Base-by-base conservation (phyloP, 2,888 invertebrate species). In the Plusia festucae region DNA sequence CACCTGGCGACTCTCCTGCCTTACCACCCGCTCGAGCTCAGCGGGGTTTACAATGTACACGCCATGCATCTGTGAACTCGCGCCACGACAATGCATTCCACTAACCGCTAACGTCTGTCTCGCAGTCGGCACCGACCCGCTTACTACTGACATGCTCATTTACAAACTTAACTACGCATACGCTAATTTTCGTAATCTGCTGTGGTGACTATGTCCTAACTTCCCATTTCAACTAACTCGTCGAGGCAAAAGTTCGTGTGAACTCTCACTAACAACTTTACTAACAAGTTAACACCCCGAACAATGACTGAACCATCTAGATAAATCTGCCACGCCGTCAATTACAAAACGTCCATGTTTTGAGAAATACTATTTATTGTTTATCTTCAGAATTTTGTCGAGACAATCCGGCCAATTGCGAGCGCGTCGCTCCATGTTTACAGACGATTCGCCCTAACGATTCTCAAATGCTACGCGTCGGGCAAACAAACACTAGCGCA, bases 1-100 rank as follows among this genome's bases (percentile, higher is more conserved):
- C 96, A 95, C 95, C 89, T 95, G 93, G 95, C 95, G 87, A 96
- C 96, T 91, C 94, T 96, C 87, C 95, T 96, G 91, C 96, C 95
- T 93, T 96, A 96, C 95, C 96, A 93, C 96, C 97, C 96, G 95
- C 96, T 96, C 88, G 96, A 96, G 88, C 93, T 95, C 90, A 96
- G 92, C 90, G 96, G 96, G 89, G 96, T 96, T 93, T 96, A 96
- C 95, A 96, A 96, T 93, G 95, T 97, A 96, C 97, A 97, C 96
- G 97, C 97, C 96, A 96, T 97, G 96, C 97, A 97, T 96, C 97
- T 97, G 96, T 97, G 96, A 97, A 96, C 96, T 95, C 92, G 93
- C 89, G 90, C 88, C 89, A 72, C 91, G 94, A 93, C 94, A 93
- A 92, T 94, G 94, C 94, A 94, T 94, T 94, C 94, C 93, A 91